Evolutionary conservation across 2,797 vertebrate genomes (phyloP), one percentile per base, ranked within the genome.

Genomic region (Pogonophryne albipinna): DNA sequence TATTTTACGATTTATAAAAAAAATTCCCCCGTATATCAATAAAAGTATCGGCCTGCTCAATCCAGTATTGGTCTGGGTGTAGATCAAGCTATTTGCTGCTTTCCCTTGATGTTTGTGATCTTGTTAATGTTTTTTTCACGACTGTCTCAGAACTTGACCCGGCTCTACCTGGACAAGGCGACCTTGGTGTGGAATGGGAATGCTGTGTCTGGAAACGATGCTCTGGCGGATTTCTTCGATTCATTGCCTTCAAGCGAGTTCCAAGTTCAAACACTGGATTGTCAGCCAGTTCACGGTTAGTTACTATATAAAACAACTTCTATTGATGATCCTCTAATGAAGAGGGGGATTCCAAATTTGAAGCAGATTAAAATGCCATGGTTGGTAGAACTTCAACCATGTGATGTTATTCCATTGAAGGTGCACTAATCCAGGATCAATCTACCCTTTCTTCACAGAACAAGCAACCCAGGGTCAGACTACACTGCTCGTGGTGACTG

Each of bases 171-270:
- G 92, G 96, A 97, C 89, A 99, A 97, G 62, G 97, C 98, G 0
- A 98, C 97, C 0, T 83, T 99, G 53, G 96, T 99, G 60, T 99
- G 98, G 98, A 99, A 99, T 0, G 98, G 98, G 27, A 99, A 98
- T 0, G 95, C 96, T 0, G 86, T 99, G 53, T 97, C 97, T 0
- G 98, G 98, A 51, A 96, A 97, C 51, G 96, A 97, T 20, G 95
- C 96, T 0, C 92, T 99, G 38, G 92, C 91, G 10, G 96, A 98
- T 65, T 99, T 99, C 82, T 99, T 99, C 86, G 98, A 99, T 91
- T 96, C 97, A 52, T 91, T 99, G 82, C 98, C 98, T 10, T 98
- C 97, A 1, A 99, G 97, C 84, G 97, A 99, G 80, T 99, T 99
- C 90, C 96, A 97, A 74, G 95, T 99, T 82, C 96, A 94, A 0